A percentile compares a stretch with the other conserved stretches of the same genome.
Evolutionary conservation across 1,140 invertebrate genomes (phyloP).

Genomic region (Armadillidium nasatum): DNA sequence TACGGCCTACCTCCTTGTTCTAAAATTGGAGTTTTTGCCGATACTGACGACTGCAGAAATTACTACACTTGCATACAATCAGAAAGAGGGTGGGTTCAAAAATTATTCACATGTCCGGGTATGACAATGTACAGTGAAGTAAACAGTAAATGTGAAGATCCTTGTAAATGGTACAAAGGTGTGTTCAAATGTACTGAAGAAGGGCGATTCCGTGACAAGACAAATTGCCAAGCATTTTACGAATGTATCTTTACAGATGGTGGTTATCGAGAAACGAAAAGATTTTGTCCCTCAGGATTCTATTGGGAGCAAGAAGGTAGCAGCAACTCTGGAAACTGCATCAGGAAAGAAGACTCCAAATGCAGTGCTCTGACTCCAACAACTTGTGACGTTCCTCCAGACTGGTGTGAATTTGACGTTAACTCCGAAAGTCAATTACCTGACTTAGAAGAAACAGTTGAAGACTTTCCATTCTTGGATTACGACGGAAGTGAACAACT

Average conservation of each 20-base stretch:
- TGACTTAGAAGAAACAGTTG: neutral
- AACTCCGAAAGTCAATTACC: neutral
- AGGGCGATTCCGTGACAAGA: conserved; percentile 52
- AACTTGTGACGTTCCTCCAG: neutral
- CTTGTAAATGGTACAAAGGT: conserved; percentile 23
- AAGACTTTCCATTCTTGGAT: neutral
- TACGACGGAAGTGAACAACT: too few species aligned
- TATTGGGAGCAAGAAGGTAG: neutral
- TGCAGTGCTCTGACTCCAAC: neutral
- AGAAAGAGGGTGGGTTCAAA: conserved; percentile 9
- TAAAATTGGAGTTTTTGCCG: conserved; percentile 27
- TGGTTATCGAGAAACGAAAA: neutral
- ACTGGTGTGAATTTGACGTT: neutral
- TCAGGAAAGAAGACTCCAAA: neutral
- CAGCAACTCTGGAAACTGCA: neutral
- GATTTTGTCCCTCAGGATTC: neutral
- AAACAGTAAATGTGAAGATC: conserved; percentile 24
- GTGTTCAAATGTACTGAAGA: conserved; percentile 29
- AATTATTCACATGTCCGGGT: neutral
- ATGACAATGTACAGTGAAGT: conserved; percentile 21
- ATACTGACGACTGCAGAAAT: conserved; percentile 24
- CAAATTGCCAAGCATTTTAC: conserved; percentile 45
- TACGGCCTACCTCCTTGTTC: conserved; percentile 23
- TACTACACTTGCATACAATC: conserved; percentile 31
- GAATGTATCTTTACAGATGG: conserved; percentile 53